Conservation (phyloP, 2,797 vertebrate genomes). For the Spinus pinus region DNA sequence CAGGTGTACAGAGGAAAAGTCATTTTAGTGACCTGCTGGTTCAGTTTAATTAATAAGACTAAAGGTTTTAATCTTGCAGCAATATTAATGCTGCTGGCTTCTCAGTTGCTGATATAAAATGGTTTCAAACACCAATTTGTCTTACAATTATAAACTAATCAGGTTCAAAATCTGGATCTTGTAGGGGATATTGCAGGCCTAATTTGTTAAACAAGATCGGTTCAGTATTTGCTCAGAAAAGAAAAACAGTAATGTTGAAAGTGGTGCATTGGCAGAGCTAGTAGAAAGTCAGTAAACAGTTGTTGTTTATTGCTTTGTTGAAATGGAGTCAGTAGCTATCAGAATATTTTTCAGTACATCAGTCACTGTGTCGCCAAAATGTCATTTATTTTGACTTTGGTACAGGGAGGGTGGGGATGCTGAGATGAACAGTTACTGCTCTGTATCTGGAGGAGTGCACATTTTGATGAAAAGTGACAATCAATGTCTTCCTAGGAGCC, state of each 20-base stretch:
- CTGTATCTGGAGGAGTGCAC: not conserved
- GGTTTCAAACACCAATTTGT: not conserved
- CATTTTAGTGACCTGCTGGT: not conserved
- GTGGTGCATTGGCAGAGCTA: not conserved
- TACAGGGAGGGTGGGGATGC: not conserved
- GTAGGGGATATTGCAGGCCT: not conserved
- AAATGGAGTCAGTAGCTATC: conserved; percentile 17
- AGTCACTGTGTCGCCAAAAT: not conserved
- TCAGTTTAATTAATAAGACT: not conserved
- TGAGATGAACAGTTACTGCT: not conserved
- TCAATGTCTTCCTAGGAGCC: not conserved
- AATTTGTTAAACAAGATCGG: not conserved
- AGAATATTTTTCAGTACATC: not conserved
- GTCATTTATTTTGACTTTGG: not conserved
- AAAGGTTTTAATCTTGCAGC: not conserved
- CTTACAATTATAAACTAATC: not conserved
- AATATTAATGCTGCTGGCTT: not conserved
- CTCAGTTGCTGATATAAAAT: not conserved
- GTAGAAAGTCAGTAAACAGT: conserved; percentile 19
- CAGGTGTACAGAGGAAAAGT: not conserved
- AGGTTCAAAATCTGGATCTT: not conserved
- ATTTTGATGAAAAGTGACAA: not conserved
- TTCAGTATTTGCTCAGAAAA: not conserved
- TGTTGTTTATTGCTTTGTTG: conserved; percentile 15
- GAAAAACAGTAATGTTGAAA: not conserved